Evolutionary conservation across 2,113 vertebrate genomes (phyloP), one percentile per base, ranked within the genome.

Genomic region (Anolis sagrei): DNA sequence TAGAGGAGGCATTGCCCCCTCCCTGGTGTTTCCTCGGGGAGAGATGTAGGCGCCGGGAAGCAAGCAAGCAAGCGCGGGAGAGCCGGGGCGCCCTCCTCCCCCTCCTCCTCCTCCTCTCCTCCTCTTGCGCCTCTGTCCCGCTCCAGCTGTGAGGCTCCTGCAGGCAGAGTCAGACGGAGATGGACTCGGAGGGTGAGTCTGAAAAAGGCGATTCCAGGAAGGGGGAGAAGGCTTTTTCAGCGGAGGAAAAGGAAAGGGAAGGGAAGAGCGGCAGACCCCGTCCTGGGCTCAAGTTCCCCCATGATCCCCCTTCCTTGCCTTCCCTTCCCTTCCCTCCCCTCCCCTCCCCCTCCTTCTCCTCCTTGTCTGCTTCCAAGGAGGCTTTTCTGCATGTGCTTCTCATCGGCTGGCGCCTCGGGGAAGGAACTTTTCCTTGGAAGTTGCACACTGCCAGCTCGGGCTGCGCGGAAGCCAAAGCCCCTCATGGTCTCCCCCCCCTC

Each of bases 171-270:
- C 27, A 73, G 18, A 80, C 54, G 2, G 76, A 54, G 79, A 61
- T 75, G 81, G 89, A 93, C 64, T 75, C 91, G 34, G 89, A 86
- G 66, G 91, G 93, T 91, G 87, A 92, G 92, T 34, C 32, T 5
- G 73, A 2, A 32, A 23, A 25, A 9, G 64, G 5, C 23, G 61
- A 6, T 7, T 19, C 14, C 18, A 18, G 61, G 16, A 14, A 48
- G 75, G 29, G 49, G 4, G 75, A 32, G 44, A 51, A n/a, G 18
- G 32, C n/a, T 44, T 44, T 44, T 44, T 44, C 39, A 44, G 39
- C 39, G 48, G 75, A 9, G 75, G 75, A 19, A 25, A 51, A 68
- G n/a, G 34, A 23, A 51, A 6, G 9, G 64, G 6, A 11, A 4
- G 27, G 23, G 21, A 7, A 4, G 13, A 10, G 2, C 32, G 69